phyloP scores from a whole-genome alignment of 2,797 vertebrate species.

The Antrozous pallidus region DNA sequence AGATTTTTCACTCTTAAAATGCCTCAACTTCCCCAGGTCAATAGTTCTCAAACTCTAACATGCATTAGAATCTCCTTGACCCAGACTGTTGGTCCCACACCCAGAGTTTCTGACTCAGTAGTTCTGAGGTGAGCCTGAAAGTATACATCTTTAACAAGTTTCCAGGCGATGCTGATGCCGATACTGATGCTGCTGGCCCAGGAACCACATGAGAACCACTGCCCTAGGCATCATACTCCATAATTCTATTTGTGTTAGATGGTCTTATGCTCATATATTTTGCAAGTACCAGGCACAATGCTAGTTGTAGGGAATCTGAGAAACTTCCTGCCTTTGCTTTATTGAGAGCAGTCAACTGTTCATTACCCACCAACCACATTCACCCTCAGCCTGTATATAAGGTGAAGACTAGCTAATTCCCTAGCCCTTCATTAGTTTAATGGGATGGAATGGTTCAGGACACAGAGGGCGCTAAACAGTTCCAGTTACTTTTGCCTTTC shows the following conservation, averaged over 20 bases:
- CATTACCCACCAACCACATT: neutral
- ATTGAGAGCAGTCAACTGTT: neutral
- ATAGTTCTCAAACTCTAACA: neutral
- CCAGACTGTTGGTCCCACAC: neutral
- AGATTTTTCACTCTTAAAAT: neutral
- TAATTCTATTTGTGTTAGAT: neutral
- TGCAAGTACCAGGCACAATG: neutral
- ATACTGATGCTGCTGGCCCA: neutral
- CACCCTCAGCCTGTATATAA: neutral
- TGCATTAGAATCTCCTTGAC: no score
- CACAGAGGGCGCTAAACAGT: neutral
- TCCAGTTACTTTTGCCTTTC: neutral
- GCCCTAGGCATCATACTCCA: neutral
- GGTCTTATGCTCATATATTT: neutral
- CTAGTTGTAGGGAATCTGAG: neutral
- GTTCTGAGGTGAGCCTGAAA: neutral
- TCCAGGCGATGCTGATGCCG: neutral
- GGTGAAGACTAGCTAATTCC: neutral
- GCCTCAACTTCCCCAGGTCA: neutral
- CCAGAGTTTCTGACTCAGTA: neutral
- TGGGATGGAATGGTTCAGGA: neutral
- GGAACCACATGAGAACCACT: neutral
- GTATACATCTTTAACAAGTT: neutral
- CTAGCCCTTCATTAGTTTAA: neutral
- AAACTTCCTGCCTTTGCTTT: neutral